Evolutionary conservation across 2,888 invertebrate genomes (phyloP).

Genomic region (Lepidochrysops patricia): DNA sequence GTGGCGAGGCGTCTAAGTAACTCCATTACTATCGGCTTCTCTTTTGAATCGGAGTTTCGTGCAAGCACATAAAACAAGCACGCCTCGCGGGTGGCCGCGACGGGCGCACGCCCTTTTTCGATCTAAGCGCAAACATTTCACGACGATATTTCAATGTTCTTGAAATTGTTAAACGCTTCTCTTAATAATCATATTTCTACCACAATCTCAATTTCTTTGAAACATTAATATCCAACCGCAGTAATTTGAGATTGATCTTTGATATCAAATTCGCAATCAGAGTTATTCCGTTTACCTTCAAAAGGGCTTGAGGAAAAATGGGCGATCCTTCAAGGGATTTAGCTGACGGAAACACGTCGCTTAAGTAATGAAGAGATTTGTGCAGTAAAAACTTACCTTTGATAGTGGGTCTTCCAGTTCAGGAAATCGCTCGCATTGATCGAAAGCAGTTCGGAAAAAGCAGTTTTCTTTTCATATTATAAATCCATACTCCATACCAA

Average conservation of each 20-base stretch:
- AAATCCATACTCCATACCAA: too few species aligned
- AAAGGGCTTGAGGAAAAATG: constrained; percentile 6
- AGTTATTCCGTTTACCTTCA: constrained; percentile 1
- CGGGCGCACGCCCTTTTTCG: too few species aligned
- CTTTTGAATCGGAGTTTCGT: too few species aligned
- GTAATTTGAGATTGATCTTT: neutral
- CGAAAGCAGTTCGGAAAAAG: too few species aligned
- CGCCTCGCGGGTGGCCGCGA: too few species aligned
- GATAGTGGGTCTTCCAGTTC: neutral
- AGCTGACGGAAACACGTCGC: constrained; percentile 2
- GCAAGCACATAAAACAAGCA: too few species aligned
- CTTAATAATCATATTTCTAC: neutral
- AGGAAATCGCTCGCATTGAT: constrained; percentile 12
- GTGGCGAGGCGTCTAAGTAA: too few species aligned
- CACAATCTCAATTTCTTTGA: neutral
- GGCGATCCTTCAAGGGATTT: constrained; percentile 7
- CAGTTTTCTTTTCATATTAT: too few species aligned
- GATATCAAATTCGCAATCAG: neutral
- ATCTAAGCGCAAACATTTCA: too few species aligned
- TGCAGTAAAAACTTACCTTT: constrained; percentile 16
- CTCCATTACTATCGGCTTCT: too few species aligned
- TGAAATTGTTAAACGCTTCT: too few species aligned
- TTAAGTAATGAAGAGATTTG: neutral
- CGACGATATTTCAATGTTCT: too few species aligned
- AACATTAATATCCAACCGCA: neutral